Evolutionary conservation across 2,797 vertebrate genomes (phyloP), one percentile per base, ranked within the genome.

Genomic region (Anomalospiza imberbis): DNA sequence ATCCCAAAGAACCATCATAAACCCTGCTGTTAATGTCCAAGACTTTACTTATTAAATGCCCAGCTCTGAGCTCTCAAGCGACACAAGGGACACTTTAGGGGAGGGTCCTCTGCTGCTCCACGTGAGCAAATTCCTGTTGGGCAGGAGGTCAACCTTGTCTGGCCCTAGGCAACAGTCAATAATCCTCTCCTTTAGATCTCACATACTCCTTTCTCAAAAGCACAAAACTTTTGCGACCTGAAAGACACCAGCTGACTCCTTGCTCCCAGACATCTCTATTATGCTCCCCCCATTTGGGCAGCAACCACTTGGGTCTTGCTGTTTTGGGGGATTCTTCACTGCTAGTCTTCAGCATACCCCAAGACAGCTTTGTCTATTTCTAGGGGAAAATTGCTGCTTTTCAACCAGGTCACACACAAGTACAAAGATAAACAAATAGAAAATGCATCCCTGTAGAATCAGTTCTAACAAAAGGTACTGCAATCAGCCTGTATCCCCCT

Each of bases 101-200:
- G 38, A 95, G 44, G 28, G 65, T 91, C 76, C 62, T 92, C 88
- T 93, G 85, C 88, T 93, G 91, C 83, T 58, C 32, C 57, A 57
- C 51, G 83, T 62, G 4, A 80, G 28, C 21, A 29, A 50, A 40
- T 12, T 50, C n/a, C 57, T 51, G 2, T 6, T 47, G 42, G 65
- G 36, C 54, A 92, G 53, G 53, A 86, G 22, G n/a, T 29, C 6
- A 2, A 28, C 12, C 44, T 71, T 63, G 26, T 53, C 45, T 40
- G 14, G 42, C 26, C 17, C 36, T 51, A 62, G 36, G 71, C 71
- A 81, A 76, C 16, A 74, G 57, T 36, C 50, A 88, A 25, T 20
- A 90, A 68, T 38, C 54, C 26, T 61, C 22, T 57, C 9, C 45
- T 60, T 82, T 28, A 55, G 15, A 26, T n/a, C 25, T 78, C 45